A percentile compares a stretch with the other conserved stretches of the same genome.
These are phyloP conservation scores for Tetrapedia diversipes DNA, from an alignment of 2,888 invertebrate genomes.

Conservation along the genomic window DNA sequence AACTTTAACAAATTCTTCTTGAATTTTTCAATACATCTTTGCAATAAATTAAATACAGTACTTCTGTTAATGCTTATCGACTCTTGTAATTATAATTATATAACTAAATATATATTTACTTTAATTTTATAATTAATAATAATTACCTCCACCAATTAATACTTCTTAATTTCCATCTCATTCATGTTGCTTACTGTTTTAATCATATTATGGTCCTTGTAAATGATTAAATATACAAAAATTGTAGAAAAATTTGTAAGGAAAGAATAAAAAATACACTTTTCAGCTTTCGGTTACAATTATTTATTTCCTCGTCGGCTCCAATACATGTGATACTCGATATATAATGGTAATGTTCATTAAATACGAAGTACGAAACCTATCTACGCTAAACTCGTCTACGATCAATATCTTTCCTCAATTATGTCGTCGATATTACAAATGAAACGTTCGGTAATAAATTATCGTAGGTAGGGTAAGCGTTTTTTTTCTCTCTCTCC, in stretches of 20 bases:
- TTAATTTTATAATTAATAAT: no score
- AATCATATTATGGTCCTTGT: no score
- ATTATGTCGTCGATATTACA: conserved; percentile 64
- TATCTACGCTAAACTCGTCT: conserved; percentile 71
- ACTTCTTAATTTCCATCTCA: no score
- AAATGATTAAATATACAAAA: no score
- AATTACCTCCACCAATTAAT: no score
- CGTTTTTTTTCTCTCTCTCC: conserved; percentile 37
- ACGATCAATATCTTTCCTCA: conserved; percentile 60
- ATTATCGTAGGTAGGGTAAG: conserved; percentile 68
- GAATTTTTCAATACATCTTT: no score
- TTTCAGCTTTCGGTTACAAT: conserved; percentile 69
- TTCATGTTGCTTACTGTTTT: no score
- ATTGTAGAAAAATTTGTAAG: neutral
- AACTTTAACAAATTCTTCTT: no score
- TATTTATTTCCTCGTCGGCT: conserved; percentile 75
- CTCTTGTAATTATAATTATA: no score
- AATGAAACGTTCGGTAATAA: conserved; percentile 70
- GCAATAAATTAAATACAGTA: no score
- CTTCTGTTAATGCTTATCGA: no score
- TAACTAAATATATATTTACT: no score
- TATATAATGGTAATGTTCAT: conserved; percentile 74
- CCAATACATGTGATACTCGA: conserved; percentile 73
- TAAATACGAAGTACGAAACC: conserved; percentile 78
- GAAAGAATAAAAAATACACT: neutral